Conservation (phyloP, 64 coral and sea anemone species). For the Orbicella faveolata region DNA sequence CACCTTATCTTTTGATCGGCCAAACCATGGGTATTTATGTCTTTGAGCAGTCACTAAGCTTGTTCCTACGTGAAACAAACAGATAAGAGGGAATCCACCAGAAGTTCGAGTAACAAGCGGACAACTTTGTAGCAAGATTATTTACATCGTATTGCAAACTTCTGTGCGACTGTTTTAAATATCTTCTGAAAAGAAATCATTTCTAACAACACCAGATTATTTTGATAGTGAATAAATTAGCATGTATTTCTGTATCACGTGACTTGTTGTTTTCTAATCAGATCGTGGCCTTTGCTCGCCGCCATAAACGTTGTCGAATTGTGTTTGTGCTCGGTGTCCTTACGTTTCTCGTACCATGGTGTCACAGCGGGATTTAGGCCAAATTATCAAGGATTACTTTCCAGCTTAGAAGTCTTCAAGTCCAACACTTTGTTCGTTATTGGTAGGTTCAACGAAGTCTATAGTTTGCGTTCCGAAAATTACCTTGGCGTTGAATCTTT, state of each 20-base stretch:
- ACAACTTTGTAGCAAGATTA: too few relatives aligned
- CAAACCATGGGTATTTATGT: too few relatives aligned
- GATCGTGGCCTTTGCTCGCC: too few relatives aligned
- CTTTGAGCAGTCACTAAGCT: too few relatives aligned
- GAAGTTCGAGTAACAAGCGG: too few relatives aligned
- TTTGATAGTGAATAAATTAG: neutral
- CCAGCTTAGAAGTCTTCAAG: slow-evolving; percentile 27
- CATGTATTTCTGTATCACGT: neutral
- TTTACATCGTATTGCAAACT: too few relatives aligned
- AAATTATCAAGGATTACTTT: slow-evolving; percentile 30
- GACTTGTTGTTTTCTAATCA: neutral
- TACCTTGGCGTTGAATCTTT: slow-evolving; percentile 38
- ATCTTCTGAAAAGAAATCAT: too few relatives aligned
- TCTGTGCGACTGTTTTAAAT: too few relatives aligned
- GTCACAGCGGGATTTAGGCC: slow-evolving; percentile 23
- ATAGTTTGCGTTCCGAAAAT: slow-evolving; percentile 53
- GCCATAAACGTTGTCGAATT: neutral
- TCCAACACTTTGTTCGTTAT: slow-evolving; percentile 35
- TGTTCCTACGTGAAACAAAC: too few relatives aligned
- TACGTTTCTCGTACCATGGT: slow-evolving; percentile 29
- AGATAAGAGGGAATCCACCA: too few relatives aligned
- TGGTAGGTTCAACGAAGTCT: slow-evolving; percentile 34
- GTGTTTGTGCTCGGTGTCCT: neutral
- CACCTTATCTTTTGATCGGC: too few relatives aligned
- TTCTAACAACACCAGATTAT: too few relatives aligned